A percentile compares a stretch with the other conserved stretches of the same genome.
Evolutionary conservation across 2,797 vertebrate genomes (phyloP).

Genomic region (Paratrypauchen microcephalus): DNA sequence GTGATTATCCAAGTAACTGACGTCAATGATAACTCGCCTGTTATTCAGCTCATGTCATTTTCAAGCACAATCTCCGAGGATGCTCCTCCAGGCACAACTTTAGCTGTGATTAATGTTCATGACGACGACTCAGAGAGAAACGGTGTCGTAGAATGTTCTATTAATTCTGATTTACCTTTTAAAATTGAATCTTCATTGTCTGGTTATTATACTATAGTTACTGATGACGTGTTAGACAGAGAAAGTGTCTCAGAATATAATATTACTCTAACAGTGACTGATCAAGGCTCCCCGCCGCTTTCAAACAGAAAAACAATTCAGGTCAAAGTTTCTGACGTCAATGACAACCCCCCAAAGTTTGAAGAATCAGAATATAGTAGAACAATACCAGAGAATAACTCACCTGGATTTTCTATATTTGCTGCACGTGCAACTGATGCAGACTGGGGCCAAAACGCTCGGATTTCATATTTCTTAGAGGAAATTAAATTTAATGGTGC

Average conservation of each 20-base stretch:
- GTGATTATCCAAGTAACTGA: no score
- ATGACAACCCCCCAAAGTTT: no score
- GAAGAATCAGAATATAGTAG: no score
- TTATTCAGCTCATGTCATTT: slow-evolving; percentile 59
- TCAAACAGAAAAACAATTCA: slow-evolving; percentile 54
- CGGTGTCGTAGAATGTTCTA: slow-evolving; percentile 45
- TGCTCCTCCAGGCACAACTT: slow-evolving; percentile 50
- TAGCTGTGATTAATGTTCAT: slow-evolving; percentile 60
- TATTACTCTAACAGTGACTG: slow-evolving; percentile 60
- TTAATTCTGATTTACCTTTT: slow-evolving; percentile 59
- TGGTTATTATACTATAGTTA: slow-evolving; percentile 65
- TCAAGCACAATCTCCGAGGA: slow-evolving; percentile 57
- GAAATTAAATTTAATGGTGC: neutral
- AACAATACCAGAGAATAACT: no score
- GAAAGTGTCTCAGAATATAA: slow-evolving; percentile 63
- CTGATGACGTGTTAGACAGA: slow-evolving; percentile 58
- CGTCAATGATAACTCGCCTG: no score
- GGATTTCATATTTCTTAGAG: no score
- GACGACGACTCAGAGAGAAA: slow-evolving; percentile 57
- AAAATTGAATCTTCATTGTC: slow-evolving; percentile 56
- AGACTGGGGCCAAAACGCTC: slow-evolving; percentile 36
- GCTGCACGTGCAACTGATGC: slow-evolving; percentile 43
- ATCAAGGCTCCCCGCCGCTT: slow-evolving; percentile 64
- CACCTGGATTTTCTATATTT: no score
- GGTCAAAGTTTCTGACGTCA: slow-evolving; percentile 68